Base-by-base conservation (phyloP, 2,888 invertebrate species). In the Drosophila colorata region DNA sequence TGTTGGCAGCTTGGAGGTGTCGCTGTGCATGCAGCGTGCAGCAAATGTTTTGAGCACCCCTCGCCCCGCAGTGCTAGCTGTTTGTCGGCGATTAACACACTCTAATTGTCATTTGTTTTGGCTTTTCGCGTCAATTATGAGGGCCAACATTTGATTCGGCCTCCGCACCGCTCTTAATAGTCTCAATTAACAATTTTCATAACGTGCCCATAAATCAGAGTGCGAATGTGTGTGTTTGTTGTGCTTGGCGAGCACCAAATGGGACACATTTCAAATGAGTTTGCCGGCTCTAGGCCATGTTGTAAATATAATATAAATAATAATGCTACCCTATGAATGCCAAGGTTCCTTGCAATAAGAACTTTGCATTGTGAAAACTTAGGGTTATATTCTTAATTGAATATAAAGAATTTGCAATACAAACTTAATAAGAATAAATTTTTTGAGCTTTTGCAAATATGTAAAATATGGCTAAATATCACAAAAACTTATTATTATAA, bases 71-170 rank as follows among this genome's bases (percentile, higher is more conserved):
- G 6, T 38, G 9, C 11, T 23, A 35, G 38, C 40, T 47, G 37
- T 8, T 67, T 51, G 68, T 56, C 80, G 47, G 56, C 75, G 63
- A 76, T 87, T 83, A 87, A 87, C 87, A 83, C 87, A 83, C 81
- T 83, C 82, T 81, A 84, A 76, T 83, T 83, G 87, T 73, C 82
- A 83, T 87, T 83, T 81, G 78, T 84, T 87, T 79, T 72, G 58
- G 44, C 52, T 64, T 25, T 52, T 52, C 25, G 51, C 70, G 61
- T 48, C 56, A 53, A 44, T 58, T 64, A 46, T 52, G 56, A 49
- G 52, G 44, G 28, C 53, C 53, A 69, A 44, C 60, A 43, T 40
- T 68, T 20, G 44, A 41, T 31, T 38, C 9, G 43, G 31, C 48
- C 38, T 33, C 44, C 47, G 11, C 38, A 18, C 5, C 16, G 14